phyloP scores from a whole-genome alignment of 2,888 invertebrate species.

The Vesta saturnalis region DNA sequence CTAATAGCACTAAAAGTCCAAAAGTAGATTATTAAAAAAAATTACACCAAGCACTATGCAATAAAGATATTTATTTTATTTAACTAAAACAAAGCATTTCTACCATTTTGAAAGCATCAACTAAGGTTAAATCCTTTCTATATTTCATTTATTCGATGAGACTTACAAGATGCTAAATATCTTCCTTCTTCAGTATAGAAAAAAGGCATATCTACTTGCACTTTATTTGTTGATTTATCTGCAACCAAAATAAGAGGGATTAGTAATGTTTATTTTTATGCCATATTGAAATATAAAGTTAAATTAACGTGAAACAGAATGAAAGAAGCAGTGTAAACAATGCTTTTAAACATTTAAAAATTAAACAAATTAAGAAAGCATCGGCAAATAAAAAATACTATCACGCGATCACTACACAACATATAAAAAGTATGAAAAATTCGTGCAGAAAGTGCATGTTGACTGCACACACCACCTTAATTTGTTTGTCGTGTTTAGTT shows the following conservation, averaged over 20 bases:
- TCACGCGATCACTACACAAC: slow-evolving; percentile 26
- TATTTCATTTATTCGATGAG: slow-evolving; percentile 12
- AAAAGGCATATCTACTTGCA: slow-evolving; percentile 77
- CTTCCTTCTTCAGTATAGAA: slow-evolving; percentile 89
- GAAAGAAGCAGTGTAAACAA: slow-evolving; percentile 17
- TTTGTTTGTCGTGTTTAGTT: slow-evolving; percentile 15
- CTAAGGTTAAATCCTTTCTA: background rate
- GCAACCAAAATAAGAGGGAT: slow-evolving; percentile 53
- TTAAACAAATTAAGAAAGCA: slow-evolving; percentile 14
- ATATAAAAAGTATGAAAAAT: slow-evolving; percentile 15
- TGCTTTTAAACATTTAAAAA: background rate
- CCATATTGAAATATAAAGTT: too few relatives aligned
- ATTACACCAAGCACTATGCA: background rate
- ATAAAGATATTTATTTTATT: background rate
- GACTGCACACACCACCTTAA: slow-evolving; percentile 25
- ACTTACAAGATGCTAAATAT: slow-evolving; percentile 85
- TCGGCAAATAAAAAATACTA: slow-evolving; percentile 14
- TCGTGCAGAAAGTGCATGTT: slow-evolving; percentile 24
- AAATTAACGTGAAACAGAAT: background rate
- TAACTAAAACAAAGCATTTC: background rate
- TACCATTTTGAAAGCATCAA: background rate
- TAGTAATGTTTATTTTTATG: background rate
- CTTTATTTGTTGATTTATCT: slow-evolving; percentile 60
- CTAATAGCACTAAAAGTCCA: background rate
- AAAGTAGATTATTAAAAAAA: background rate